These are phyloP conservation scores for Hapalemur alaotrensis DNA, from an alignment of 2,797 vertebrate species.

Conservation along the genomic window DNA sequence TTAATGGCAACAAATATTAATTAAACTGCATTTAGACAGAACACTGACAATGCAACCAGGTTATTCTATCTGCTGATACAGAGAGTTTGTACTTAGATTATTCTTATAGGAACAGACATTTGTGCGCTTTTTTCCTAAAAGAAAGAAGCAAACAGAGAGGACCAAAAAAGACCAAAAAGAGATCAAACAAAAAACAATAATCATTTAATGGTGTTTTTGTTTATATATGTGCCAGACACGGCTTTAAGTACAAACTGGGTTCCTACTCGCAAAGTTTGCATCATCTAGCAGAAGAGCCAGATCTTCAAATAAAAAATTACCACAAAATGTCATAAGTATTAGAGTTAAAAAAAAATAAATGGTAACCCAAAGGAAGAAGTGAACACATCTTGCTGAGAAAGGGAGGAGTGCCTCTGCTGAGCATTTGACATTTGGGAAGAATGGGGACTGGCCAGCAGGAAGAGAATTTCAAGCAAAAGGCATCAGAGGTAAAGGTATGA, in stretches of 20 bases:
- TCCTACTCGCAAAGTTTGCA: neutral
- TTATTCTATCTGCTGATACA: neutral
- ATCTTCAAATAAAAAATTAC: neutral
- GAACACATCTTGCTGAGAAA: neutral
- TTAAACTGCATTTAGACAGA: slow-evolving; percentile 2
- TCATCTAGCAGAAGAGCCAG: neutral
- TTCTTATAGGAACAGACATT: neutral
- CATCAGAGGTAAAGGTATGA: neutral
- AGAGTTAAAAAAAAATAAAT: neutral
- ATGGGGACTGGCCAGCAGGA: neutral
- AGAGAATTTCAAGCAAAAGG: neutral
- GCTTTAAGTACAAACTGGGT: neutral
- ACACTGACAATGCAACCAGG: neutral
- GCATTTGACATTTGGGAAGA: neutral
- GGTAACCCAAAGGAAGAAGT: neutral
- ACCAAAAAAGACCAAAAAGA: neutral
- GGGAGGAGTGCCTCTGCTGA: neutral
- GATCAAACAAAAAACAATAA: slow-evolving; percentile 5
- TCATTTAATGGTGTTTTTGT: neutral
- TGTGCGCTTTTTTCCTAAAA: neutral
- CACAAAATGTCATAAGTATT: neutral
- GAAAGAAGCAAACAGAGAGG: neutral
- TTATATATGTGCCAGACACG: neutral
- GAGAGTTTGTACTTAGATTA: neutral
- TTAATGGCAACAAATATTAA: neutral